Conservation (phyloP, 2,797 vertebrate species). For the Urosaurus nigricauda region DNA sequence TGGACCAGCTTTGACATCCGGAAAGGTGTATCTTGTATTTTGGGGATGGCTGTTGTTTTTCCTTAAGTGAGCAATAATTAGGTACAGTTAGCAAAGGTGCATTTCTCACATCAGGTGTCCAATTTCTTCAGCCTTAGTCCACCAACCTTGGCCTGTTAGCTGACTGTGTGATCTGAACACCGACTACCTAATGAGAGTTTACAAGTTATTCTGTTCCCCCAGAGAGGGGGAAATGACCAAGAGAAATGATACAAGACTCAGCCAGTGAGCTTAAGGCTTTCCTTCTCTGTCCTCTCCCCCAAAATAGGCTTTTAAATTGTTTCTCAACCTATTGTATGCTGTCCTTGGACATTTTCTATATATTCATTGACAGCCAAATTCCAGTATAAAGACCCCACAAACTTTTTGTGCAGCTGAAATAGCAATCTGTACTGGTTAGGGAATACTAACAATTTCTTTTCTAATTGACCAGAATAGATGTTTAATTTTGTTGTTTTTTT, state of each 20-base stretch:
- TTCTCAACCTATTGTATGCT: neutral
- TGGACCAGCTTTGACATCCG: conserved; percentile 52
- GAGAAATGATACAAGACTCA: conserved; percentile 39
- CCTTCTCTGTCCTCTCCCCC: no score
- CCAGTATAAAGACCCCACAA: conserved; percentile 31
- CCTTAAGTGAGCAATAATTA: conserved; percentile 73
- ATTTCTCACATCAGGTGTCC: conserved; percentile 57
- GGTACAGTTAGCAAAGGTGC: conserved; percentile 62
- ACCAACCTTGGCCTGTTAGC: conserved; percentile 45
- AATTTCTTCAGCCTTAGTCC: conserved; percentile 62
- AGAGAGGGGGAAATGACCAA: conserved; percentile 30
- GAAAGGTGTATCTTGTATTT: conserved; percentile 26
- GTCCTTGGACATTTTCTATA: conserved; percentile 14
- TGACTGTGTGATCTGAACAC: conserved; percentile 46
- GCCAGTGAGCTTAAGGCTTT: neutral
- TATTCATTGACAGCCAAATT: conserved; percentile 46
- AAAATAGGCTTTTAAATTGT: neutral
- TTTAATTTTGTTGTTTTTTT: conserved; percentile 40
- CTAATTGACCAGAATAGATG: conserved; percentile 46
- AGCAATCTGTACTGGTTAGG: conserved; percentile 48
- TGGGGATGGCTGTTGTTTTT: neutral
- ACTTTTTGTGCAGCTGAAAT: conserved; percentile 49
- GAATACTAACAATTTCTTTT: conserved; percentile 51
- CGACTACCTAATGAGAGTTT: conserved; percentile 25
- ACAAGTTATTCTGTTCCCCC: conserved; percentile 41